These are phyloP conservation scores for Scaptomyza parva DNA, from an alignment of 2,888 invertebrate genomes.

Conservation along the genomic window DNA sequence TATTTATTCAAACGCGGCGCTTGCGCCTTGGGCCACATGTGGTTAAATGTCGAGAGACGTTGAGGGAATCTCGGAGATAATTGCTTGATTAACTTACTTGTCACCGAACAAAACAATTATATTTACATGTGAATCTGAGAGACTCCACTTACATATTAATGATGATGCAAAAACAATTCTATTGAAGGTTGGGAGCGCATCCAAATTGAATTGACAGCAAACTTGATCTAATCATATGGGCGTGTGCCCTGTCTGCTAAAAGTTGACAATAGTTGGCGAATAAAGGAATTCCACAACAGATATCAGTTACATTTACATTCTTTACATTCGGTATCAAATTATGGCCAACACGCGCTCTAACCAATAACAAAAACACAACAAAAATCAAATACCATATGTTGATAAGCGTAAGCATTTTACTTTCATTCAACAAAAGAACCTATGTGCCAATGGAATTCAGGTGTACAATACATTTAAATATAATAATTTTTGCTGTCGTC, in stretches of 20 bases:
- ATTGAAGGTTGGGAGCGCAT: conserved; percentile 23
- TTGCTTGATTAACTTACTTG: conserved; percentile 63
- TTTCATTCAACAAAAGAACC: conserved; percentile 61
- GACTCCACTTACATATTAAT: conserved; percentile 44
- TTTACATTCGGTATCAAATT: conserved; percentile 7
- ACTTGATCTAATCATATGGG: conserved; percentile 37
- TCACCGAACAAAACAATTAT: conserved; percentile 62
- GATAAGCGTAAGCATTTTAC: conserved; percentile 36
- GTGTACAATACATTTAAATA: conserved; percentile 3
- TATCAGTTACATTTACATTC: neutral
- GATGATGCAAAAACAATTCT: conserved; percentile 18
- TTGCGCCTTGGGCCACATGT: conserved; percentile 31
- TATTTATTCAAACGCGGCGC: conserved; percentile 14
- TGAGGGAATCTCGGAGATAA: conserved; percentile 53
- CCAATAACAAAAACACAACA: conserved; percentile 4
- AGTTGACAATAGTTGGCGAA: conserved; percentile 18
- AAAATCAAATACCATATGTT: conserved; percentile 10
- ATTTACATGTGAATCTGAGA: conserved; percentile 50
- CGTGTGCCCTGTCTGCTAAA: conserved; percentile 27
- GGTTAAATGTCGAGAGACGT: conserved; percentile 26
- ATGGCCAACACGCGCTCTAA: conserved; percentile 34
- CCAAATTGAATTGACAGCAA: conserved; percentile 50
- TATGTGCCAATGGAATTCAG: conserved; percentile 39
- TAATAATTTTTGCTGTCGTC: conserved; percentile 12
- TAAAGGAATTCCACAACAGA: neutral